Conservation (phyloP, 2,113 vertebrate species). For the Platysternon megacephalum region DNA sequence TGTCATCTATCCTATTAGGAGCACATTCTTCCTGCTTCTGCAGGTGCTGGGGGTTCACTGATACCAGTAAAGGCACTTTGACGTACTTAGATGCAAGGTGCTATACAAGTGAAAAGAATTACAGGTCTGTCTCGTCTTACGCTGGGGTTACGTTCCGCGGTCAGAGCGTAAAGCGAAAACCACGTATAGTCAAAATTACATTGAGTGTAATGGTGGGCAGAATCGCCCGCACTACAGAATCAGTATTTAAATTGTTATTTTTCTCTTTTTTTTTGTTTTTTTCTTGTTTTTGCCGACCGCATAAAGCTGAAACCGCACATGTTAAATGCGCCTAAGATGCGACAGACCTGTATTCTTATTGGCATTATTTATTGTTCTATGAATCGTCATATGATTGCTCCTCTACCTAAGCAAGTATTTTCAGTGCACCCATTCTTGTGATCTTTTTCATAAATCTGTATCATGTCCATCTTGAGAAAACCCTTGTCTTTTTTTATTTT, state of each 20-base stretch:
- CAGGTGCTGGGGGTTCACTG: rapidly evolving
- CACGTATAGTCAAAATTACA: too few relatives aligned
- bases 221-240: too few relatives aligned
- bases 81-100: rapidly evolving
- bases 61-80: rapidly evolving
- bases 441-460: rapidly evolving
- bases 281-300: too few relatives aligned
- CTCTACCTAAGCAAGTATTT: neutral
- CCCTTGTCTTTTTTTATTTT: neutral
- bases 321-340: too few relatives aligned
- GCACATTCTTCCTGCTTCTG: neutral
- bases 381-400: neutral
- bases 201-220: too few relatives aligned
- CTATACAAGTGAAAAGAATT: rapidly evolving
- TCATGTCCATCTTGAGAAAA: rapidly evolving
- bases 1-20: neutral
- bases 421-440: rapidly evolving
- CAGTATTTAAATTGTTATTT: too few relatives aligned
- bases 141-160: too few relatives aligned
- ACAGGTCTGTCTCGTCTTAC: too few relatives aligned
- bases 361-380: neutral
- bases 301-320: too few relatives aligned
- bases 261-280: too few relatives aligned
- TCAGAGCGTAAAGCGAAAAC: too few relatives aligned
- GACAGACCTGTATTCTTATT: too few relatives aligned